Base-by-base conservation (phyloP, 2,113 vertebrate species). In the Dipodomys spectabilis region DNA sequence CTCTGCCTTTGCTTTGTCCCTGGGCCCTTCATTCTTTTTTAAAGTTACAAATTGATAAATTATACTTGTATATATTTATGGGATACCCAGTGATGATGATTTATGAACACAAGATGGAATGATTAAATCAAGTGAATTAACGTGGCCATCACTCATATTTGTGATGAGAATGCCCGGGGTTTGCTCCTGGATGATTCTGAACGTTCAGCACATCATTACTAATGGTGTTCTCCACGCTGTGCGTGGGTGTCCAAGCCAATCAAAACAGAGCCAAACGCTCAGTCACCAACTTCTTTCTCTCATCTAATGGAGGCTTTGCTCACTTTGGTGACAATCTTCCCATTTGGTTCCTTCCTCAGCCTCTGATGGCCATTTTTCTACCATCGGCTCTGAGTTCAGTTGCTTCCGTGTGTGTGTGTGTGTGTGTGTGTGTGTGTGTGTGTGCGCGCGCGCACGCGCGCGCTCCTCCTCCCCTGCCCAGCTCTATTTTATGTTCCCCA, bases 11-110 rank as follows among this genome's bases (percentile, higher is more conserved):
- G 53, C 49, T 79, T 72, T 57, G 16, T 69, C 18, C 15, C n/a
- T 60, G 22, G 1, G 23, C 10, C 44, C 44, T 86, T 64, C 62
- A 64, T 19, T 28, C 16, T 45, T 81, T 60, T 32, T 84, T 71
- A 25, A 39, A 68, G 62, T 86, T 16, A 8, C 65, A 92, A 92
- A 86, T 64, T 39, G 68, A 45, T 16, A 73, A 90, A 79, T 57
- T 65, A 73, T 65, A 84, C 53, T 85, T 73, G 32, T 57, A 53
- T 67, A 53, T 44, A 86, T 62, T 86, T 72, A 86, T 53, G 35
- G 83, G 20, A 49, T 25, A 86, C 64, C 32, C 44, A 28, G 32
- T 60, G 45, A 71, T 85, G 25, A 35, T 85, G 82, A 79, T 71
- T 80, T 92, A 80, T 65, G 74, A 84, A 7, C 25, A 72, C 30